phyloP scores from a whole-genome alignment of 2,888 invertebrate genomes.

The Plagiodera versicolora region DNA sequence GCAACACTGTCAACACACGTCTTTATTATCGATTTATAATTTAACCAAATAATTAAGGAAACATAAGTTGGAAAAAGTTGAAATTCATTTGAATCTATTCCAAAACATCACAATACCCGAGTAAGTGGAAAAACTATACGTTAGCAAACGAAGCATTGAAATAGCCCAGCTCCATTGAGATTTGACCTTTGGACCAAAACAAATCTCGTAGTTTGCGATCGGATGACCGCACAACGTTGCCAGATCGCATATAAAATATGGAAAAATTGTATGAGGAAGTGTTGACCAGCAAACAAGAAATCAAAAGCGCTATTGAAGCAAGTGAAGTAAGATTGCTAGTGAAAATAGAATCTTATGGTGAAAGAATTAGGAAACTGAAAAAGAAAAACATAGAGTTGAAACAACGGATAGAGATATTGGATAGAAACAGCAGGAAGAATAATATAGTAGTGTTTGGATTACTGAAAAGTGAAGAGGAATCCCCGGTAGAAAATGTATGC shows the following conservation, averaged over 20 bases:
- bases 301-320: background rate
- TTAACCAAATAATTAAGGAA: conserved; percentile 6
- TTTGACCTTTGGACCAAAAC: too few species aligned
- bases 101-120: too few species aligned
- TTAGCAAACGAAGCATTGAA: too few species aligned
- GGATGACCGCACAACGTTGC: too few species aligned
- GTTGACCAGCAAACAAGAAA: background rate
- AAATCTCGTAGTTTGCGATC: too few species aligned
- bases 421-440: conserved; percentile 1
- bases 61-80: conserved; percentile 5
- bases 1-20: conserved; percentile 1
- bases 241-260: background rate
- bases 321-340: background rate
- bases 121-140: too few species aligned
- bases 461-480: background rate
- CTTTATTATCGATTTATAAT: background rate
- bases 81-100: background rate
- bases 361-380: background rate
- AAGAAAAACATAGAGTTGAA: background rate
- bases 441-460: background rate
- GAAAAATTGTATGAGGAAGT: background rate
- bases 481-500: background rate
- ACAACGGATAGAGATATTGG: background rate
- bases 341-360: background rate
- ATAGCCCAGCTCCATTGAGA: too few species aligned